phyloP scores from a whole-genome alignment of 1,140 invertebrate genomes.

The Triops cancriformis region DNA sequence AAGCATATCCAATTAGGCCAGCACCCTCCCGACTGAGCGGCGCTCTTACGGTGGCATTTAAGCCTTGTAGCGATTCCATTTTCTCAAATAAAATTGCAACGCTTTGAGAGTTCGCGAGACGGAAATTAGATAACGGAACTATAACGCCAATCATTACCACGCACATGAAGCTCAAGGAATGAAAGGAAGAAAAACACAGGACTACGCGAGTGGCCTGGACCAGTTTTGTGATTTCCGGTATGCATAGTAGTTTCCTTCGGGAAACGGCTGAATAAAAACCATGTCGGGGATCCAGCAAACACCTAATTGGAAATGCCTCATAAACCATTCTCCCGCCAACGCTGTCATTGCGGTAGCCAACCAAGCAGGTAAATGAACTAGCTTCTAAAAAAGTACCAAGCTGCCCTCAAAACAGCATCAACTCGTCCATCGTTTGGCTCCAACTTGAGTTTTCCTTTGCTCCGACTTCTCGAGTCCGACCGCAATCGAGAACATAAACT shows the following conservation, averaged over 20 bases:
- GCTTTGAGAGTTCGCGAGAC: background rate
- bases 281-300: background rate
- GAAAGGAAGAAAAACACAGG: background rate
- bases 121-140: background rate
- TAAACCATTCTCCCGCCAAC: background rate
- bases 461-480: background rate
- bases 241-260: background rate
- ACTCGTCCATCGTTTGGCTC: background rate
- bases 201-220: background rate
- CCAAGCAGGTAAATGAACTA: background rate
- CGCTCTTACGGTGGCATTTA: background rate
- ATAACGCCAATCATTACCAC: background rate
- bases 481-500: background rate
- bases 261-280: background rate
- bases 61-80: background rate
- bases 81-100: background rate
- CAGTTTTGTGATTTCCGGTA: background rate
- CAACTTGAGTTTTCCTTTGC: background rate
- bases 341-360: background rate
- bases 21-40: background rate
- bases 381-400: background rate
- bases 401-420: background rate
- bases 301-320: constrained; percentile 4
- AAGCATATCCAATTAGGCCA: background rate
- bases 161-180: background rate